phyloP scores from a whole-genome alignment of 1,140 invertebrate genomes.

The Drosophila kurseongensis region DNA sequence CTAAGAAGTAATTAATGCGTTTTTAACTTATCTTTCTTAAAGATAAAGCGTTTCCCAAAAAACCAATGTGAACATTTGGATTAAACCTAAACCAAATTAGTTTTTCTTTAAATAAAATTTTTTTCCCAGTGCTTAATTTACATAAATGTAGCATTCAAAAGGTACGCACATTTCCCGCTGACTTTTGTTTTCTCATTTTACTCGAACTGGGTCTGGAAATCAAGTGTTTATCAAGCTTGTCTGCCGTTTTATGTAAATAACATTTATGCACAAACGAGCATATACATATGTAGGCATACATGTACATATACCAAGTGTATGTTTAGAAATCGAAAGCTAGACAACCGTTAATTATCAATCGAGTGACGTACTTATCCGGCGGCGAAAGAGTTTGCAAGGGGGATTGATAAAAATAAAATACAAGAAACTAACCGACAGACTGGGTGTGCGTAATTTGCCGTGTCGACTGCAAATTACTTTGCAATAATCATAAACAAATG shows the following conservation, averaged over 20 bases:
- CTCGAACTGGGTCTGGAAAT: slow-evolving; percentile 33
- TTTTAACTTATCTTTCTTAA: too few species aligned
- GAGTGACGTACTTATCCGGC: slow-evolving; percentile 64
- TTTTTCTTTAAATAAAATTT: not conserved
- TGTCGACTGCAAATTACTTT: slow-evolving; percentile 55
- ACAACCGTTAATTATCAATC: slow-evolving; percentile 69
- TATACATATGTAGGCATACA: not conserved
- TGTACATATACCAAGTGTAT: slow-evolving; percentile 6
- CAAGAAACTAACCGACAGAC: slow-evolving; percentile 2
- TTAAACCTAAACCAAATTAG: not conserved
- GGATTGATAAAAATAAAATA: slow-evolving; percentile 32
- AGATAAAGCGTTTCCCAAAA: not conserved
- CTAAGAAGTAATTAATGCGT: too few species aligned
- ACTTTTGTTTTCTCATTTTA: slow-evolving; percentile 37
- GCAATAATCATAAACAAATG: slow-evolving; percentile 73
- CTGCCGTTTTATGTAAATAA: slow-evolving; percentile 40
- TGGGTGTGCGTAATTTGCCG: slow-evolving; percentile 19
- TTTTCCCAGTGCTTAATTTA: not conserved
- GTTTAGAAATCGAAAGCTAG: slow-evolving; percentile 69
- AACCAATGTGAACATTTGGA: not conserved
- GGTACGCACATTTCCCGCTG: slow-evolving; percentile 31
- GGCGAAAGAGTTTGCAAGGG: slow-evolving; percentile 1
- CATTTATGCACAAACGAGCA: slow-evolving; percentile 15
- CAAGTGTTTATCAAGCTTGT: slow-evolving; percentile 41
- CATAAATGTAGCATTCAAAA: slow-evolving; percentile 10